These are phyloP conservation scores for Salticus scenicus DNA, from an alignment of 2,888 invertebrate genomes.

Conservation along the genomic window DNA sequence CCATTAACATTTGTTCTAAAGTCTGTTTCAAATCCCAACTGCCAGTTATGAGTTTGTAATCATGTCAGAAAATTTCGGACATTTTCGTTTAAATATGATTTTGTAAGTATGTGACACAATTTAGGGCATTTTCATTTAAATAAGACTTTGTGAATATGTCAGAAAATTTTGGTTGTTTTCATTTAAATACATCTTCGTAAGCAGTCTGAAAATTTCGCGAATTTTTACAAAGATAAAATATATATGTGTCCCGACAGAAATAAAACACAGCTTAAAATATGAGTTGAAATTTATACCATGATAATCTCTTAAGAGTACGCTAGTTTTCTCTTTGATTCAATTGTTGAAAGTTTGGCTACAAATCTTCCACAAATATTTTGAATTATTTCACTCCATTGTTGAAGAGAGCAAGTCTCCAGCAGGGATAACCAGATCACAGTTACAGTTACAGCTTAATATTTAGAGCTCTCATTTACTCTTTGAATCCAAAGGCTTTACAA, in stretches of 20 bases:
- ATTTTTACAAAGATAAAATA: too few relatives aligned
- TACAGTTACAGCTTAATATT: constrained; percentile 21
- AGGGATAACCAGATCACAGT: constrained; percentile 18
- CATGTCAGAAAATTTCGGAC: too few relatives aligned
- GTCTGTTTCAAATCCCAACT: too few relatives aligned
- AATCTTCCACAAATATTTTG: constrained; percentile 38
- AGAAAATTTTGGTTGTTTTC: too few relatives aligned
- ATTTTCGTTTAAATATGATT: too few relatives aligned
- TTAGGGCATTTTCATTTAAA: too few relatives aligned
- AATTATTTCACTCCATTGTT: constrained; percentile 33
- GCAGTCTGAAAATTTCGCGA: too few relatives aligned
- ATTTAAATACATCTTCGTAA: too few relatives aligned
- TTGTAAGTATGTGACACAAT: too few relatives aligned
- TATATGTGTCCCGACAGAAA: background rate
- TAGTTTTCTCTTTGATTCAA: background rate
- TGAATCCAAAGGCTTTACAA: constrained; percentile 22
- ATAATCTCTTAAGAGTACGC: background rate
- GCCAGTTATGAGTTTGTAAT: too few relatives aligned
- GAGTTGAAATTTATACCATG: background rate
- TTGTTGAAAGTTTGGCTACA: constrained; percentile 10
- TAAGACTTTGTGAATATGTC: too few relatives aligned
- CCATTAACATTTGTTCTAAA: too few relatives aligned
- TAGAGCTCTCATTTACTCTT: constrained; percentile 32
- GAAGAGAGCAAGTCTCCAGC: background rate
- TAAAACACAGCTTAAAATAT: background rate